Evolutionary conservation across 2,113 vertebrate species (phyloP).

Genomic region (Lophotis ruficrista): DNA sequence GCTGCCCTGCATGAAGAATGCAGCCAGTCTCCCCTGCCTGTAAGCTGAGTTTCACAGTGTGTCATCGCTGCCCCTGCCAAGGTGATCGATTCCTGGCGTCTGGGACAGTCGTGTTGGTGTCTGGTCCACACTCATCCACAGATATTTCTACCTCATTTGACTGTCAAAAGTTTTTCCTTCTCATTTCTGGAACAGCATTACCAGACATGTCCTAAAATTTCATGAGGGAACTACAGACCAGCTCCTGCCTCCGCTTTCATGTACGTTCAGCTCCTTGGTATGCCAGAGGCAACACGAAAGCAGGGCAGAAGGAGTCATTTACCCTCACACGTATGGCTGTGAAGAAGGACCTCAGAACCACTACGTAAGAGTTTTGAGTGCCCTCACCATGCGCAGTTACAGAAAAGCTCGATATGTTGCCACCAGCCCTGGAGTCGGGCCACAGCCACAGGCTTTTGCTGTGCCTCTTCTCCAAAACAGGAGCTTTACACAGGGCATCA

Average conservation of each 20-base stretch:
- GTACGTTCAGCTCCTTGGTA: rapidly evolving
- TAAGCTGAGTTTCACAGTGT: neutral
- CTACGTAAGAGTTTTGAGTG: neutral
- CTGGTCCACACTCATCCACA: neutral
- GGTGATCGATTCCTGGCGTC: neutral
- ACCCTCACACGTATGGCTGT: neutral
- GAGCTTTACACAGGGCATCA: neutral
- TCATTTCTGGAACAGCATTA: neutral
- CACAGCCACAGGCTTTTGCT: neutral
- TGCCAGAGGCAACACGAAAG: neutral
- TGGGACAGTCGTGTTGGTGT: neutral
- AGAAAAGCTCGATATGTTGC: neutral
- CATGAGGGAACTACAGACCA: neutral
- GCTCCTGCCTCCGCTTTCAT: neutral
- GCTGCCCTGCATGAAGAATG: neutral
- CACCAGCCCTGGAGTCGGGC: neutral
- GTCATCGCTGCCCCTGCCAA: slow-evolving; percentile 15
- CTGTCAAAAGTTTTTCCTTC: neutral
- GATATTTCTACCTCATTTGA: neutral
- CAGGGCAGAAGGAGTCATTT: rapidly evolving
- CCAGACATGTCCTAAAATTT: slow-evolving; percentile 27
- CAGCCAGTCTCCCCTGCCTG: neutral
- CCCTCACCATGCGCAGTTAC: neutral
- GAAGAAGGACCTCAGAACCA: neutral
- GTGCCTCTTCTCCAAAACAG: neutral